A percentile compares a stretch with the other conserved stretches of the same genome.
Evolutionary conservation across 2,797 vertebrate species (phyloP).

Genomic region (Gobionotothen gibberifrons): DNA sequence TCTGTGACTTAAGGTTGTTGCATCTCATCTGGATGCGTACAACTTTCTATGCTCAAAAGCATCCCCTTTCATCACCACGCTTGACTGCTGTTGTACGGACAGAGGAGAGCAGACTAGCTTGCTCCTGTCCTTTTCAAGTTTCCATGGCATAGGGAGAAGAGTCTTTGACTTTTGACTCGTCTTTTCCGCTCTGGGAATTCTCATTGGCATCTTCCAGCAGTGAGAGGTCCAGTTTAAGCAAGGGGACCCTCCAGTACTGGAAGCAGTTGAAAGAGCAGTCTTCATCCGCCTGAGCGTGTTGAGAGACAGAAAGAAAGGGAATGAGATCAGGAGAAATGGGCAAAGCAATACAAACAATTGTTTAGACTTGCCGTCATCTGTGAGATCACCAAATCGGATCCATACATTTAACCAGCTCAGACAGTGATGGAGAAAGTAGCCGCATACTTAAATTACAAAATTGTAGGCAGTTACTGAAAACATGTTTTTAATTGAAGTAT

Average conservation of each 20-base stretch:
- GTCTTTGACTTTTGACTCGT: slow-evolving; percentile 49
- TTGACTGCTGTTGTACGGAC: neutral
- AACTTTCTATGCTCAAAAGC: neutral
- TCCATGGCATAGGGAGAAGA: slow-evolving; percentile 86
- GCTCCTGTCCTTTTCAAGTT: slow-evolving; percentile 78
- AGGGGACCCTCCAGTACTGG: slow-evolving; percentile 92
- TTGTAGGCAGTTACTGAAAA: no score
- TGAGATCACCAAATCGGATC: neutral
- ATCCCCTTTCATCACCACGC: neutral
- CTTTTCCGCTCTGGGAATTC: slow-evolving; percentile 11
- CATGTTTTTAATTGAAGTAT: no score
- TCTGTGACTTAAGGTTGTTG: neutral
- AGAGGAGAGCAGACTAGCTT: neutral
- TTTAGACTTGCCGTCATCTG: no score
- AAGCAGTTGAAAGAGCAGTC: slow-evolving; percentile 89
- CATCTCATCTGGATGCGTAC: slow-evolving; percentile 11
- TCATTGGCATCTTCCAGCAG: slow-evolving; percentile 78
- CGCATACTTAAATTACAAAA: no score
- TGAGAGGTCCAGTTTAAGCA: slow-evolving; percentile 89
- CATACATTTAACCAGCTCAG: neutral
- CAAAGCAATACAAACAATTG: neutral
- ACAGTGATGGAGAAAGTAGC: neutral
- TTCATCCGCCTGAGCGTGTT: slow-evolving; percentile 43
- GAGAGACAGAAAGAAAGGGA: neutral
- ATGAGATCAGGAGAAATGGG: neutral